Base-by-base conservation (phyloP, 2,888 invertebrate genomes). In the Melipona beecheii region DNA sequence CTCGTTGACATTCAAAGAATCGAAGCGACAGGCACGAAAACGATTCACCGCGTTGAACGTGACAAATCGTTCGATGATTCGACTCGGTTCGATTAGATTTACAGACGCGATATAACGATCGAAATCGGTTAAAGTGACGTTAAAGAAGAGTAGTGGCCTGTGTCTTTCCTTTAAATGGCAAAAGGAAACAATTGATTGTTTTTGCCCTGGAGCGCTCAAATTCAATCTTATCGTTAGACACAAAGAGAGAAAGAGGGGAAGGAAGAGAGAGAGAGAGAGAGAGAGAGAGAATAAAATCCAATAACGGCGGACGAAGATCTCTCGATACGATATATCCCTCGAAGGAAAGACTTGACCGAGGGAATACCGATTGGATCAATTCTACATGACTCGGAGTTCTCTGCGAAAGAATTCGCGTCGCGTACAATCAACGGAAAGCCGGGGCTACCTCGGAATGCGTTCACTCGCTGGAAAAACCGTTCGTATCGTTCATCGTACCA, bases 231-330 rank as follows among this genome's bases (percentile, higher is more conserved):
- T 74, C 31, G 77, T 70, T 81, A 66, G 73, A 66, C 73, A 50
- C 56, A 24, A 24, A 49, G 60, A 36, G 70, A 24, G 43, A 9
- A 43, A 43, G 43, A 9, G 9, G 1, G 9, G 9, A 9, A 43
- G 43, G 9, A 9, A 43, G 1, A 43, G 9, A 43, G 43, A 43
- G 43, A 43, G 9, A 43, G 4, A 36, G 36, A 6, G 36, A 36
- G 36, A 36, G 36, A 36, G 36, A n/a, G n/a, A n/a, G 78, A 78
- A 87, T 85, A 72, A 87, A 87, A 87, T 87, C 78, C 87, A 85
- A 87, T 85, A 87, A 87, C 78, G 76, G 5, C 27, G 60, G 52
- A 72, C 75, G 49, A 65, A n/a, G 68, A 78, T 78, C 62, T 80
- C 66, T 68, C 66, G 71, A 75, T 69, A 58, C 85, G 75, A 76